Evolutionary conservation across 2,888 invertebrate species (phyloP), one percentile per base, ranked within the genome.

Genomic region (Tinea trinotella): DNA sequence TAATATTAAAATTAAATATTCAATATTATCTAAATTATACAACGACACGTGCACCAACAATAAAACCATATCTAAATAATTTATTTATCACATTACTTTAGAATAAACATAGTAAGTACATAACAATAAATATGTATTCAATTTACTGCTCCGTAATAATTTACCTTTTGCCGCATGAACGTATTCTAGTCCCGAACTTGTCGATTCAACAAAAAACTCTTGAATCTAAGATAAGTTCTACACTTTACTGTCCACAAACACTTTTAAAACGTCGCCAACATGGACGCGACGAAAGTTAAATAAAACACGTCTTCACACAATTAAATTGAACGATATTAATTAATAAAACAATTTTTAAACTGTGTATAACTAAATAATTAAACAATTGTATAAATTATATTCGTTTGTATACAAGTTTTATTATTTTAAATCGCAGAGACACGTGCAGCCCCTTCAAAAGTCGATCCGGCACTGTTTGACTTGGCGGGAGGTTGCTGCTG

Each of bases 141-240:
- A n/a, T n/a, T n/a, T n/a, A n/a, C n/a, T n/a, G n/a, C n/a, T n/a
- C n/a, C n/a, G 7, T 22, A 22, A 22, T 30, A 15, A n/a, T 19
- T 46, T 46, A 19, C 46, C 46, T 46, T 46, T 46, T 46, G 46
- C 18, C 46, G 46, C 46, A 46, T 46, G 18, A 46, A 46, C 19
- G 19, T 9, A n/a, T n/a, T n/a, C n/a, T 9, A 19, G 19, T 46
- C 46, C 46, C 18, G 7, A 46, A 19, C 18, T 40, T n/a, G n/a
- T 13, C 40, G 13, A 40, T 12, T 46, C 46, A 19, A 3, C 15
- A 15, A 44, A n/a, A 44, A 19, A 17, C 40, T 9, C 18, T 46
- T 7, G 19, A 17, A 19, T 18, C n/a, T 46, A 10, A 46, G 10
- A n/a, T n/a, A 19, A n/a, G 4, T 18, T 46, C 46, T 10, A 46